Evolutionary conservation across 2,113 vertebrate genomes (phyloP), one percentile per base, ranked within the genome.

Genomic region (Gobius niger): DNA sequence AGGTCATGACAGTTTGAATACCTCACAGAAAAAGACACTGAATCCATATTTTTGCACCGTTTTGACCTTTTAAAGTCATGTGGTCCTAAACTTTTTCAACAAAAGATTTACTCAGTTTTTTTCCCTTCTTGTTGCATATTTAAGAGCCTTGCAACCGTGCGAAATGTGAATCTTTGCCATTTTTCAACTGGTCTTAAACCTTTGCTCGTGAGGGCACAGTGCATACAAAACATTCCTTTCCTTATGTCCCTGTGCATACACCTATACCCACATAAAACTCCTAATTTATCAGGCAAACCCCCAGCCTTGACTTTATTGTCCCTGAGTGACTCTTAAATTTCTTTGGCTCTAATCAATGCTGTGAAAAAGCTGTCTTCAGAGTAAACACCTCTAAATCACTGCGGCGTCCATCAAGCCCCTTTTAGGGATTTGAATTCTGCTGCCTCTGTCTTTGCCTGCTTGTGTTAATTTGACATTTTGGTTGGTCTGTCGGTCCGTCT

Each of bases 401-500:
- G 15, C 52, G 46, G 70, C 73, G 64, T 73, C 44, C 67, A 44
- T 47, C 40, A 49, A 8, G 24, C 11, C 54, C 54, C 11, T 44
- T 44, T 67, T 34, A 72, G 44, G 56, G 4, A 78, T 85, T 82
- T 79, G 44, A 71, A 77, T 79, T 69, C 60, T 41, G 24, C 24
- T 11, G 49, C 56, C 73, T 63, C 67, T 54, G 9, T 46, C 42
- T 64, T 67, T 47, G 76, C 13, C 56, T 40, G 46, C 67, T 13
- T 63, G 70, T 76, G 67, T 77, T 77, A 76, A 85, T 87, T 83
- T 87, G 85, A 85, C 77, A 88, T 84, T 85, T 84, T 19, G 68
- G 68, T 75, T 76, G 56, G 61, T 73, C 66, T 72, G 78, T 82
- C 85, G 76, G 66, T 73, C 83, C 54, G 61, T 77, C 69, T 75